Evolutionary conservation across 1,140 invertebrate genomes (phyloP), one percentile per base, ranked within the genome.

Genomic region (Dolichoris vasculosae): DNA sequence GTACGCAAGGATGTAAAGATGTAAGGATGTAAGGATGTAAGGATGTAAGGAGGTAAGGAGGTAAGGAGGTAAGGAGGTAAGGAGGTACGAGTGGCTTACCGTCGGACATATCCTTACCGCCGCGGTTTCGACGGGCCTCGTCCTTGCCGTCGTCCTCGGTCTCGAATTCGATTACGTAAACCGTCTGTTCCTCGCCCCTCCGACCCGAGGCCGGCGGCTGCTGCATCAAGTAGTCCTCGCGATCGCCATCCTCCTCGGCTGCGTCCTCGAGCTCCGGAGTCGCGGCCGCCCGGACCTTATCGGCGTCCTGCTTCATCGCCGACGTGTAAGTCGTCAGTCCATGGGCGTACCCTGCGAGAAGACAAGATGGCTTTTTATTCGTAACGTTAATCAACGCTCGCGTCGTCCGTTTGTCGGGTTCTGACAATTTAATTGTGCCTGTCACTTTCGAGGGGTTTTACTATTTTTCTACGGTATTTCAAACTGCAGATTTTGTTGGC

Each of bases 111-210:
- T 90, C 89, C 77, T 90, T 90, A 46, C 88, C 89, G 35, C 32
- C 82, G 82, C 90, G 89, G 71, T 86, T 91, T 59, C 89, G 88
- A 43, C 87, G 82, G 38, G 64, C 88, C n/a, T 88, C 86, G 51
- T 89, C 89, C 81, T 89, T 91, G 40, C 91, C 90, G 55, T 90
- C 88, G 26, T 87, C 82, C 83, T 90, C 90, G 20, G 88, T 90
- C 83, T 91, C 90, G 80, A 91, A 91, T 77, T 90, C 89, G 81
- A 91, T 88, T 38, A 91, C 88, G 82, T 91, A 91, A 85, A 91
- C 87, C 32, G 90, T 87, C 76, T 90, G 89, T 48, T 88, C 89
- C 46, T 89, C 88, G 51, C 46, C 78, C 26, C 75, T 59, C 9
- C 59, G 73, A 0, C 15, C 64, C 55, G 55, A 9, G 1, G 67